Evolutionary conservation across 2,113 vertebrate genomes (phyloP).

Genomic region (Lophochroa leadbeateri): DNA sequence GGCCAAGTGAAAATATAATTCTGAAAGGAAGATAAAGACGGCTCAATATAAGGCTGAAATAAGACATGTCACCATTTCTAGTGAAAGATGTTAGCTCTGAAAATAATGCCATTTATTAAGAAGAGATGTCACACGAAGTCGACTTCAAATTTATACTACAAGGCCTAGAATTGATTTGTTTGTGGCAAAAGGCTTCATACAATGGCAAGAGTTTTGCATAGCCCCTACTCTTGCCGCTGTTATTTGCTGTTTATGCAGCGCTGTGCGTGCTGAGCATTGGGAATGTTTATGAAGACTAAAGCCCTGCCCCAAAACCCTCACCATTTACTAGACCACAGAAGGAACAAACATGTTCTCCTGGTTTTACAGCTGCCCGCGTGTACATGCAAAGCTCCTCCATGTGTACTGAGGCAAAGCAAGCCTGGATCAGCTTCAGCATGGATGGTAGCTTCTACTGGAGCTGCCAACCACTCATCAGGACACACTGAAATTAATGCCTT

Average conservation of each 20-base stretch:
- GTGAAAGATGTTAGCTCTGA: background rate
- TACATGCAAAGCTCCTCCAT: background rate
- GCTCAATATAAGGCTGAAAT: background rate
- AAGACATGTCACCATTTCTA: background rate
- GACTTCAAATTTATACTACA: background rate
- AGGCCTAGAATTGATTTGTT: background rate
- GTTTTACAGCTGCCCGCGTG: background rate
- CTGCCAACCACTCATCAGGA: background rate
- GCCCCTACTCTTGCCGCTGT: background rate
- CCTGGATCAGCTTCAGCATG: background rate
- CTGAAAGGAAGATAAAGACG: background rate
- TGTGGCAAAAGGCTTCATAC: background rate
- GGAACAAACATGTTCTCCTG: background rate
- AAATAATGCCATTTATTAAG: background rate
- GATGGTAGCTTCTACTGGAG: background rate
- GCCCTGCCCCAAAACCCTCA: background rate
- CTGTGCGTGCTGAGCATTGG: background rate
- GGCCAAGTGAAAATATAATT: slow-evolving; percentile 19
- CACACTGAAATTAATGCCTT: accelerated
- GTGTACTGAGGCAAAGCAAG: accelerated
- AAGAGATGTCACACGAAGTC: background rate
- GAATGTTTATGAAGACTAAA: background rate
- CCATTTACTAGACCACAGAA: background rate
- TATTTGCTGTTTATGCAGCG: background rate
- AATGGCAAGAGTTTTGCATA: accelerated